Evolutionary conservation across 1,140 invertebrate species (phyloP), one percentile per base, ranked within the genome.

Genomic region (Drosophila neocordata): DNA sequence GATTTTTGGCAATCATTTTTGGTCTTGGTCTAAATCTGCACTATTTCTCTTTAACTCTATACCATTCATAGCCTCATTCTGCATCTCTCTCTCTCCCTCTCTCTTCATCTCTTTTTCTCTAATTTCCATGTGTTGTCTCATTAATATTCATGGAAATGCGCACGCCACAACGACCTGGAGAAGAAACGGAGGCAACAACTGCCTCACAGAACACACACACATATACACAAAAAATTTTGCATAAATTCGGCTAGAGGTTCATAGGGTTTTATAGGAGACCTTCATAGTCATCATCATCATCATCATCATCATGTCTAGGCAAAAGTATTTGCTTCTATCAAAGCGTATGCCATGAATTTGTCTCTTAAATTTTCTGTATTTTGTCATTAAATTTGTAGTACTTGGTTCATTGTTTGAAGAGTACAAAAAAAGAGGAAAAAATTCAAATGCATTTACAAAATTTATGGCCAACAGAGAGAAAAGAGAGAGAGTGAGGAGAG

Each of bases 111-210:
- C 37, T 38, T n/a, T n/a, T 38, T 52, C 65, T 60, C 78, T 87
- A 82, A 87, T 87, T 87, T 87, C 82, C 82, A 87, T 87, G 83
- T 87, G 82, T 88, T 82, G 78, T 66, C 57, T 82, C 71, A 87
- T 87, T 87, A 87, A 87, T 87, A 87, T 87, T 87, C 82, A 87
- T 87, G 71, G 75, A 88, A 70, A 76, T 80, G 63, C 52, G 67
- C 59, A 64, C 38, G 75, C 44, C 58, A 73, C 58, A 55, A 68
- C 60, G 58, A 56, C 12, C 48, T 58, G 48, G 66, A 82, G 81
- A 75, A 78, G 87, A 82, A 81, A 53, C 70, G 64, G 67, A 51
- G 69, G 22, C 69, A 57, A 41, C 41, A 48, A 48, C 15, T 48
- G 41, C 41, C 41, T 48, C 41, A 48, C 41, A 48, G 41, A 48